phyloP scores from a whole-genome alignment of 1,140 invertebrate genomes.

The Nasonia longicornis region DNA sequence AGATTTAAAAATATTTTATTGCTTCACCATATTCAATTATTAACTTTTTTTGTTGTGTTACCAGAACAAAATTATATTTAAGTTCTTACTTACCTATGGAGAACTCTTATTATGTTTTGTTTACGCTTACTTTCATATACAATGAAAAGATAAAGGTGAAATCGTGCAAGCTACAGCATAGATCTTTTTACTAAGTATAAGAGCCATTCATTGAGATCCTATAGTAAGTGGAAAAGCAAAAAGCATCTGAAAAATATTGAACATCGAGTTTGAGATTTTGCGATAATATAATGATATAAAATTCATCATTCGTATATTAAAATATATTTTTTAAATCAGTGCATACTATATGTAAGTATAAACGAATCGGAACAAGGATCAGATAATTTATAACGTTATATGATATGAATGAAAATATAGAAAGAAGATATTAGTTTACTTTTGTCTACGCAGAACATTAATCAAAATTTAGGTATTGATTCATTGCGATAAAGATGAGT shows the following conservation, averaged over 20 bases:
- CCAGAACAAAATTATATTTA: background rate
- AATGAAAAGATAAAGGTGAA: constrained; percentile 27
- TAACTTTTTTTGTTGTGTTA: background rate
- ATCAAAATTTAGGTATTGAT: too few species aligned
- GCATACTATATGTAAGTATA: too few species aligned
- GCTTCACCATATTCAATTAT: background rate
- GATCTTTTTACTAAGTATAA: background rate
- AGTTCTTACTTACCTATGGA: background rate
- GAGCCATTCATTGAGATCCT: background rate
- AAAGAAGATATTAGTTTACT: too few species aligned
- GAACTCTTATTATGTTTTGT: background rate
- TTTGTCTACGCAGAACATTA: too few species aligned
- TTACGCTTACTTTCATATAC: background rate
- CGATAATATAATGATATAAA: too few species aligned
- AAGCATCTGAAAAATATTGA: background rate
- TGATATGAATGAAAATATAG: too few species aligned
- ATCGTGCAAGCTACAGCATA: background rate
- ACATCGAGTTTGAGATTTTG: too few species aligned
- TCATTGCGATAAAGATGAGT: too few species aligned
- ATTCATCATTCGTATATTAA: background rate
- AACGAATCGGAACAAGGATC: too few species aligned
- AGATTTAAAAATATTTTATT: background rate
- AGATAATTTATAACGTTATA: too few species aligned
- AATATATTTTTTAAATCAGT: too few species aligned
- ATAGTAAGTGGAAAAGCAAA: background rate